phyloP scores from a whole-genome alignment of 2,797 vertebrate genomes.

The Cygnus olor region DNA sequence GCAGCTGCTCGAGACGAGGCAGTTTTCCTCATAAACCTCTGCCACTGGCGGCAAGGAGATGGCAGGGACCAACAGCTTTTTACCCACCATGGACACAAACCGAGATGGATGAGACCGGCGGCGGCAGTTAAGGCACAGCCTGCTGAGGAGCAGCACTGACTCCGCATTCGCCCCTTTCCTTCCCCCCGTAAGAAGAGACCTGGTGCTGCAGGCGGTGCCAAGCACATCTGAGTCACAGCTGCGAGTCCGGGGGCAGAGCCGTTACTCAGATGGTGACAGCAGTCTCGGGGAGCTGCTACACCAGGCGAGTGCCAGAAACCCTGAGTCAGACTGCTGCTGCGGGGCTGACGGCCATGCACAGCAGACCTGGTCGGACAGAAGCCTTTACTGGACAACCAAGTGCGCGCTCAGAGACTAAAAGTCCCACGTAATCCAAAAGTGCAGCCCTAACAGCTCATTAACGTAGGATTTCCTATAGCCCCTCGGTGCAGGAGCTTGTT shows the following conservation, averaged over 20 bases:
- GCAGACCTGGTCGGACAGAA: not conserved
- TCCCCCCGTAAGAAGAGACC: not conserved
- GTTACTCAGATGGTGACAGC: conserved; percentile 60
- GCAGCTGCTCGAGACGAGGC: not conserved
- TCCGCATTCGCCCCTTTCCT: not conserved
- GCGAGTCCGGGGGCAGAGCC: conserved; percentile 26
- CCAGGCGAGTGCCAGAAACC: conserved; percentile 33
- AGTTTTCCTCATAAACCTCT: not conserved
- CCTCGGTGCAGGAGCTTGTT: not conserved
- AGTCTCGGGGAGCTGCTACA: not conserved
- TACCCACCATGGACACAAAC: not conserved
- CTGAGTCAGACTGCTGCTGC: conserved; percentile 12
- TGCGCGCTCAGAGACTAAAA: not conserved
- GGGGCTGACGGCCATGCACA: not conserved
- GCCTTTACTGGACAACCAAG: not conserved
- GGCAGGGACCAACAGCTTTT: not conserved
- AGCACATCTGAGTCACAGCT: conserved; percentile 38
- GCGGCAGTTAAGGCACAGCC: not conserved
- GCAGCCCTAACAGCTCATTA: not conserved
- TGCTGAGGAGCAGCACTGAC: not conserved
- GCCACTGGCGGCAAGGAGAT: not conserved
- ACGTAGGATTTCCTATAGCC: not conserved
- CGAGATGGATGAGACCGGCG: not conserved
- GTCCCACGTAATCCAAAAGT: not conserved
- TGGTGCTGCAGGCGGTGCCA: not conserved